Conservation (phyloP, 2,113 vertebrate species). For the Haliaeetus leucogaster region DNA sequence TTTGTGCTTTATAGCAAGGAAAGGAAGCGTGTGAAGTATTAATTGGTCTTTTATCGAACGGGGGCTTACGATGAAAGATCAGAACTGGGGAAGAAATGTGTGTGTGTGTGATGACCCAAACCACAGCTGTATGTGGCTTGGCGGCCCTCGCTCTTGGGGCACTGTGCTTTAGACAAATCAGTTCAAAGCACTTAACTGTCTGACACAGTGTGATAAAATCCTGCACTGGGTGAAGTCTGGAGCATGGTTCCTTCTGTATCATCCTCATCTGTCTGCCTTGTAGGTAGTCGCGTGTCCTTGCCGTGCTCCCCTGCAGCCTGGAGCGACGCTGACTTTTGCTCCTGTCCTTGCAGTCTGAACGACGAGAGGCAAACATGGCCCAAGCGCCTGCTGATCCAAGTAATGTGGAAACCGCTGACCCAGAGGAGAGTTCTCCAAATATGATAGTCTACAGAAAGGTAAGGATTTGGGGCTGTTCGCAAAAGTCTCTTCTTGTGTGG, state of each 20-base stretch:
- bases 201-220: background rate
- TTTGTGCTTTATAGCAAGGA: background rate
- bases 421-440: conserved; percentile 93
- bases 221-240: background rate
- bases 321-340: conserved; percentile 5
- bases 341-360: conserved; percentile 61
- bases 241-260: background rate
- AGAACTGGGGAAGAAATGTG: background rate
- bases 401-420: conserved; percentile 73
- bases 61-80: background rate
- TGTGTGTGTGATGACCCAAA: background rate
- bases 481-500: background rate
- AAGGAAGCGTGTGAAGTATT: background rate
- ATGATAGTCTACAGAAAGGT: conserved; percentile 98
- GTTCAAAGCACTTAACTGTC: background rate
- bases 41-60: background rate
- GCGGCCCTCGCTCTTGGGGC: background rate
- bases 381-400: conserved; percentile 81
- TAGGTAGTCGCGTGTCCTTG: background rate
- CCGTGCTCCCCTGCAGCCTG: background rate
- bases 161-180: background rate
- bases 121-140: accelerated
- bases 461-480: background rate
- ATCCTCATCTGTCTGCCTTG: background rate
- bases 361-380: conserved; percentile 80